Conservation (phyloP, 2,113 vertebrate genomes). For the Neolamprologus brichardi region DNA sequence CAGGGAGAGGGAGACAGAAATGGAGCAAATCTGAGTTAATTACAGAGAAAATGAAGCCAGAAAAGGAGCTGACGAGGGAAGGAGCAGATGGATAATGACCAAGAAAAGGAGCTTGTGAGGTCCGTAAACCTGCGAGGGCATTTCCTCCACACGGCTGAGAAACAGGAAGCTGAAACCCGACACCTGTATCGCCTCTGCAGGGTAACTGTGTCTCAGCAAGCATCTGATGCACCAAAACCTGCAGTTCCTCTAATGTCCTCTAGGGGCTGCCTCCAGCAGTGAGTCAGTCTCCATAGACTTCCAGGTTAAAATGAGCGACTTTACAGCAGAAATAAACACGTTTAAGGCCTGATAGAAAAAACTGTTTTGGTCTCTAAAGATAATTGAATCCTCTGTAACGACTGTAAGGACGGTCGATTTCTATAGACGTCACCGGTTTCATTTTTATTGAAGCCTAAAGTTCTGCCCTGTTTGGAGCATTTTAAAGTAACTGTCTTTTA, state of each 20-base stretch:
- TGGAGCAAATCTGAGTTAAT: background rate
- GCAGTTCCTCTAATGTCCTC: background rate
- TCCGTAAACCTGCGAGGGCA: background rate
- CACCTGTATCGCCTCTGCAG: background rate
- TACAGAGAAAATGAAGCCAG: background rate
- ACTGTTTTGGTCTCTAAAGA: fast-evolving
- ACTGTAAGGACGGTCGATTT: fast-evolving
- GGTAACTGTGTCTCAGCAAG: fast-evolving
- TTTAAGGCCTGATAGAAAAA: background rate
- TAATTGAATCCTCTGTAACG: background rate
- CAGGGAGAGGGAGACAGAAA: background rate
- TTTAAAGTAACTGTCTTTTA: background rate
- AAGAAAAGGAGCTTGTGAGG: background rate
- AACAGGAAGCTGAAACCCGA: background rate
- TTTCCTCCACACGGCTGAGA: background rate
- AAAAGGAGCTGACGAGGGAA: background rate
- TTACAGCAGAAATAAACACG: background rate
- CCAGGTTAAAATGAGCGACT: background rate
- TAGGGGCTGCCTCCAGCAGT: background rate
- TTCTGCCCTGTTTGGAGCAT: background rate
- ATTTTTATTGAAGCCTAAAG: background rate
- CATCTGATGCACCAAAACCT: background rate
- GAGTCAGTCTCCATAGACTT: background rate
- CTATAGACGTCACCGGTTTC: background rate
- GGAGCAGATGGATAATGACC: background rate